Conservation (phyloP, 2,888 invertebrate species). For the Hemicrepidius hirtus region DNA sequence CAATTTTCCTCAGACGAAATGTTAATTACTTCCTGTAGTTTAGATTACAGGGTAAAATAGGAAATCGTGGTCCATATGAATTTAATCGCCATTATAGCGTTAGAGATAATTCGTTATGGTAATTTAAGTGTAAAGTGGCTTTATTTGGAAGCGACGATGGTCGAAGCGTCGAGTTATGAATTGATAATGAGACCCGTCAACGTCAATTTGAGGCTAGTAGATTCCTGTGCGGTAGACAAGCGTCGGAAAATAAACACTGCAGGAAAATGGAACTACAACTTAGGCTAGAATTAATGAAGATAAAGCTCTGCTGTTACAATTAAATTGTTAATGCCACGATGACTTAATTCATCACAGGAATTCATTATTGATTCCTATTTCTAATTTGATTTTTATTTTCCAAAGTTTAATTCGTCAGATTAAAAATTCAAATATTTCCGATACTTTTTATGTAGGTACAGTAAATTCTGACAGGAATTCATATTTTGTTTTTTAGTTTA, state of each 20-base stretch:
- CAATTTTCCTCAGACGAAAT: constrained; percentile 20
- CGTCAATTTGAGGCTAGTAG: constrained; percentile 45
- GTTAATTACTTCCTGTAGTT: constrained; percentile 29
- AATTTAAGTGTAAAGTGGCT: constrained; percentile 53
- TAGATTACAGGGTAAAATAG: constrained; percentile 30
- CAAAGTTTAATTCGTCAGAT: too few species aligned
- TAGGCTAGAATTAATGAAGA: constrained; percentile 36
- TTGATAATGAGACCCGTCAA: constrained; percentile 49
- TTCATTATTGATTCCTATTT: too few species aligned
- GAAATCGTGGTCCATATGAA: constrained; percentile 32
- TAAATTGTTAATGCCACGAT: constrained; percentile 9
- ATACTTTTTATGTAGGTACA: too few species aligned
- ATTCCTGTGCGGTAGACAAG: constrained; percentile 34
- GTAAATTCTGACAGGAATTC: background rate
- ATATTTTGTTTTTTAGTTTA: constrained; percentile 8
- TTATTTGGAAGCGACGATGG: constrained; percentile 45
- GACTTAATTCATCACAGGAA: background rate
- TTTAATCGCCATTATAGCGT: constrained; percentile 43
- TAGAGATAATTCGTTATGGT: constrained; percentile 49
- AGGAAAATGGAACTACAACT: constrained; percentile 37
- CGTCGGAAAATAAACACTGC: constrained; percentile 40
- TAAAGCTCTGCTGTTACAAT: constrained; percentile 27
- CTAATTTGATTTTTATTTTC: too few species aligned
- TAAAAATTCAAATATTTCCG: too few species aligned
- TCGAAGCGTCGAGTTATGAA: constrained; percentile 47